These are phyloP conservation scores for Apantesis nais DNA, from an alignment of 2,888 invertebrate species.

Conservation along the genomic window DNA sequence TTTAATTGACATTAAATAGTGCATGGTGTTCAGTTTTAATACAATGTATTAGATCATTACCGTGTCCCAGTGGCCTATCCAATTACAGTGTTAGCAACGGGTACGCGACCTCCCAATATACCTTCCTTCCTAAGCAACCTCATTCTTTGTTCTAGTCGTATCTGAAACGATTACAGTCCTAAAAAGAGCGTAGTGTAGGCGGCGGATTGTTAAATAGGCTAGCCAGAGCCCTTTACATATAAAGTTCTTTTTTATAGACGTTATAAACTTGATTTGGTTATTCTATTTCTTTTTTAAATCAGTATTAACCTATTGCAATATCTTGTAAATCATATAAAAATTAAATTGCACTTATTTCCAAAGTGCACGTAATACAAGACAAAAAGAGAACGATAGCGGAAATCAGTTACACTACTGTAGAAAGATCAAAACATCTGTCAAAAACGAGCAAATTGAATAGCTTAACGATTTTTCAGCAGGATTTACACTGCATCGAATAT, in stretches of 20 bases:
- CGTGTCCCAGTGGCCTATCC: neutral
- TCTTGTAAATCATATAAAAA: neutral
- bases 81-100: neutral
- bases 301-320: neutral
- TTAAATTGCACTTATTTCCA: neutral
- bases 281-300: neutral
- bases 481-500: conserved; percentile 47
- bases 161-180: neutral
- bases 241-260: neutral
- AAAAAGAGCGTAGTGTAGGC: too few relatives aligned
- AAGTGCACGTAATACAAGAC: neutral
- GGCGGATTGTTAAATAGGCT: neutral
- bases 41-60: neutral
- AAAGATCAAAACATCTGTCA: neutral
- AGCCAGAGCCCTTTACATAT: neutral
- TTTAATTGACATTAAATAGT: neutral
- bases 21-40: neutral
- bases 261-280: neutral
- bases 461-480: conserved; percentile 12
- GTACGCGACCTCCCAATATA: neutral
- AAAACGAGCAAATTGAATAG: conserved; percentile 1
- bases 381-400: neutral
- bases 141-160: neutral
- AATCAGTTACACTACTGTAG: conserved; percentile 8
- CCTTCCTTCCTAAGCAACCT: too few relatives aligned